phyloP scores from a whole-genome alignment of 2,797 vertebrate genomes.

The Benthosema pterotum region DNA sequence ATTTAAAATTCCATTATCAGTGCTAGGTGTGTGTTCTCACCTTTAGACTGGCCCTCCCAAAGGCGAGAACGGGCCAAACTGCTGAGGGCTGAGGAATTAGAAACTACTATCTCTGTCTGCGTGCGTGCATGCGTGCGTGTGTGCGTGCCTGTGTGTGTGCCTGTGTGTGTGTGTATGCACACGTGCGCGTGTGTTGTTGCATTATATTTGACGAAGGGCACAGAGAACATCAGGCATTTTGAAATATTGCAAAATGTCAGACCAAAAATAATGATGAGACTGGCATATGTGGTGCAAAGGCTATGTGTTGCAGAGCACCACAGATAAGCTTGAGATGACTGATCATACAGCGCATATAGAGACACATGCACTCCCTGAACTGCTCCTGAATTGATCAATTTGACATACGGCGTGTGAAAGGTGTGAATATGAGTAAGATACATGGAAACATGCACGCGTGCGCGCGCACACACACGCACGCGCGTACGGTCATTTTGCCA shows the following conservation, averaged over 20 bases:
- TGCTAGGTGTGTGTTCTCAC: slow-evolving; percentile 71
- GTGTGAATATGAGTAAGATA: slow-evolving; percentile 1
- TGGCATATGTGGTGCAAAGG: slow-evolving; percentile 4
- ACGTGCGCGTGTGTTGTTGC: not conserved
- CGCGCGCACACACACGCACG: too few relatives aligned
- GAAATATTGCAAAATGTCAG: slow-evolving; percentile 12
- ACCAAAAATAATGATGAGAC: slow-evolving; percentile 17
- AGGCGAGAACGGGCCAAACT: slow-evolving; percentile 54
- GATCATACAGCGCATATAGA: not conserved
- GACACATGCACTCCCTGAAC: too few relatives aligned
- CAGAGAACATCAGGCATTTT: not conserved
- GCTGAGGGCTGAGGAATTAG: slow-evolving; percentile 56
- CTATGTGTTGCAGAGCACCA: slow-evolving; percentile 26
- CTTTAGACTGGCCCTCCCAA: slow-evolving; percentile 59
- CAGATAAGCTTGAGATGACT: slow-evolving; percentile 19
- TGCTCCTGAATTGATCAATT: slow-evolving; percentile 15
- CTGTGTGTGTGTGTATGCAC: slow-evolving; percentile 1
- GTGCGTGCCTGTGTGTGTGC: not conserved
- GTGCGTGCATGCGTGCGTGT: not conserved
- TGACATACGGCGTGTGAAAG: slow-evolving; percentile 11
- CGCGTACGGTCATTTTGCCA: too few relatives aligned
- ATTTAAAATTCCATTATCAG: slow-evolving; percentile 83
- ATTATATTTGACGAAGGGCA: slow-evolving; percentile 20
- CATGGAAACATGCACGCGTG: too few relatives aligned
- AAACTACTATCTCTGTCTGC: slow-evolving; percentile 30